Evolutionary conservation across 2,113 vertebrate species (phyloP), one percentile per base, ranked within the genome.

Genomic region (Rhabdomys dilectus): DNA sequence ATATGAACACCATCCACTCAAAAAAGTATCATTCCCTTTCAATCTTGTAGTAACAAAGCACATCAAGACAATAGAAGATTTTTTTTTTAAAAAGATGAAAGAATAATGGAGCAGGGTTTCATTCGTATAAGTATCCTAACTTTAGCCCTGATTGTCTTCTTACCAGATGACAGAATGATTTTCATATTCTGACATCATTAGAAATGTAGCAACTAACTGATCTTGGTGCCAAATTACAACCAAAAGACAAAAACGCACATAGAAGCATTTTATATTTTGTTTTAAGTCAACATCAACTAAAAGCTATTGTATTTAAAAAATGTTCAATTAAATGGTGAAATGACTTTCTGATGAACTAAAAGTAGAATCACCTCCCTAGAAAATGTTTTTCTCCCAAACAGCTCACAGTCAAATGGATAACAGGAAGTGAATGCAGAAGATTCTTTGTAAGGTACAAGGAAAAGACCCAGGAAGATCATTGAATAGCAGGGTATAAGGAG

Each of bases 1-100:
- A 72, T 92, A 85, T 85, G 92, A 96, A 94, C 82, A 89, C 42
- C 72, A 94, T 77, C 53, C 22, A 80, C 91, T 75, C 42, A 85
- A 80, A 92, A 93, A 90, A 75, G 42, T 87, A 93, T 48, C 80
- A 93, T 87, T 93, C 26, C 56, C 66, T 87, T 90, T 95, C 81
- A 93, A 9, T 93, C 31, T 48, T 26, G 64, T 75, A 39, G 66
- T 34, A 81, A 93, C 86, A 95, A 93, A 87, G 10, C 73, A 3
- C 21, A 81, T 34, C 31, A 60, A 75, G 75, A 81, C n/a, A 95
- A 93, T 68, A 75, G 75, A 87, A 95, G 24, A 12, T 16, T 15
- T n/a, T 45, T 91, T 73, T 70, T 88, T 82, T 5, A 66, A 36
- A 19, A 73, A 68, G 31, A 88, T 34, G 75, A 81, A 78, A 94